These are phyloP conservation scores for Pygoscelis adeliae DNA, from an alignment of 2,113 vertebrate genomes.

Conservation along the genomic window DNA sequence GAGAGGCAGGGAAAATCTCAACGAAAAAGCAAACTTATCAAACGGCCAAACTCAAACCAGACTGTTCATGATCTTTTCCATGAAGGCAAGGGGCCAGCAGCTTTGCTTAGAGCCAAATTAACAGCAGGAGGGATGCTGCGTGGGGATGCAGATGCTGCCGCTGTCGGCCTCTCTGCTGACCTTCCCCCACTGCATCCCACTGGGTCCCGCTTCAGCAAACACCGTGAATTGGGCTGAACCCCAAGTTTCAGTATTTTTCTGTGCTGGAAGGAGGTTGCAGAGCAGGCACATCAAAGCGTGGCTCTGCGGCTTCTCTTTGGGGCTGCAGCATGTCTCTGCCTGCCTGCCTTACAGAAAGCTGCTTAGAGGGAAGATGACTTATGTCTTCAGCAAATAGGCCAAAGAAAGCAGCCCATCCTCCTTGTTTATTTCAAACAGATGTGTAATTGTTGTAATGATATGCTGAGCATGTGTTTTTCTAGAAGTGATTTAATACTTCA, in stretches of 20 bases:
- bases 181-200: not conserved
- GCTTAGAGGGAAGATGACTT: not conserved
- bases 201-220: not conserved
- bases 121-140: not conserved
- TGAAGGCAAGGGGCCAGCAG: not conserved
- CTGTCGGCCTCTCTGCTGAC: not conserved
- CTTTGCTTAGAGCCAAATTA: not conserved
- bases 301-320: not conserved
- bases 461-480: slow-evolving; percentile 41
- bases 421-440: slow-evolving; percentile 27
- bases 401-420: slow-evolving; percentile 13
- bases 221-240: not conserved
- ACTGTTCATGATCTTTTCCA: not conserved
- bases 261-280: not conserved
- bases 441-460: slow-evolving; percentile 44
- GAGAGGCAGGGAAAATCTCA: not conserved
- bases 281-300: not conserved
- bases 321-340: not conserved
- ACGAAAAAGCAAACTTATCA: not conserved
- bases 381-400: not conserved
- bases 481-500: slow-evolving; percentile 41
- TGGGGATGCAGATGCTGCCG: not conserved
- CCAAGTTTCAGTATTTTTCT: not conserved
- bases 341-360: not conserved
- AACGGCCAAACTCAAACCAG: not conserved